These are phyloP conservation scores for Helicoverpa zea DNA, from an alignment of 1,140 invertebrate genomes.

Conservation along the genomic window DNA sequence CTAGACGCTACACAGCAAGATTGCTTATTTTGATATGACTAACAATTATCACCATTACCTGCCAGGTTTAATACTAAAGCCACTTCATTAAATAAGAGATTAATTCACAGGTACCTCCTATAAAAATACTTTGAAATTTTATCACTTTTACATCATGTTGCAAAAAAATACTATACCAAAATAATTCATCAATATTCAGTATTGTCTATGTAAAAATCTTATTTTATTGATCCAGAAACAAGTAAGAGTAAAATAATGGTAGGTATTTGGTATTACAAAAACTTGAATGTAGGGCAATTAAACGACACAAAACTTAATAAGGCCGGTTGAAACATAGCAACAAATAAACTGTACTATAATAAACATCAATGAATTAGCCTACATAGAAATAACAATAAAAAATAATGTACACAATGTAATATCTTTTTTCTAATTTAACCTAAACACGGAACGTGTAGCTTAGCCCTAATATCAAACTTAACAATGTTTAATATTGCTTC, in stretches of 20 bases:
- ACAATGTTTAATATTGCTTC: constrained; percentile 74
- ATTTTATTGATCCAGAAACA: not conserved
- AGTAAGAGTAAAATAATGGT: not conserved
- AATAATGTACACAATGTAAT: constrained; percentile 57
- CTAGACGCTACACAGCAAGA: constrained; percentile 38
- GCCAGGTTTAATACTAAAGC: constrained; percentile 39
- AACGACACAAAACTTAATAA: constrained; percentile 46
- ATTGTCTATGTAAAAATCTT: constrained; percentile 30
- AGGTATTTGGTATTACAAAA: constrained; percentile 13
- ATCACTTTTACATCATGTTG: constrained; percentile 43
- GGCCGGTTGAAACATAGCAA: constrained; percentile 44
- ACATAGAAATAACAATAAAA: constrained; percentile 57
- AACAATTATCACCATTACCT: constrained; percentile 45
- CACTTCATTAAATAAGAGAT: constrained; percentile 40
- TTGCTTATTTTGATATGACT: constrained; percentile 49
- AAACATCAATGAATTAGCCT: constrained; percentile 47
- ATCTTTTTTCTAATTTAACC: constrained; percentile 48
- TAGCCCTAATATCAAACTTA: constrained; percentile 75
- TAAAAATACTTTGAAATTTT: constrained; percentile 47
- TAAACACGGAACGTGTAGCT: constrained; percentile 56
- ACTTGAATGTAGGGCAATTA: not conserved
- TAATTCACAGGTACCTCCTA: constrained; percentile 42
- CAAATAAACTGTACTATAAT: constrained; percentile 46
- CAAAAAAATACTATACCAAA: constrained; percentile 26
- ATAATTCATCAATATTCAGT: constrained; percentile 30